Percentiles rank a stretch among this genome's conserved stretches.
Conservation (phyloP, 2,113 vertebrate genomes). For the Neoarius graeffei region DNA sequence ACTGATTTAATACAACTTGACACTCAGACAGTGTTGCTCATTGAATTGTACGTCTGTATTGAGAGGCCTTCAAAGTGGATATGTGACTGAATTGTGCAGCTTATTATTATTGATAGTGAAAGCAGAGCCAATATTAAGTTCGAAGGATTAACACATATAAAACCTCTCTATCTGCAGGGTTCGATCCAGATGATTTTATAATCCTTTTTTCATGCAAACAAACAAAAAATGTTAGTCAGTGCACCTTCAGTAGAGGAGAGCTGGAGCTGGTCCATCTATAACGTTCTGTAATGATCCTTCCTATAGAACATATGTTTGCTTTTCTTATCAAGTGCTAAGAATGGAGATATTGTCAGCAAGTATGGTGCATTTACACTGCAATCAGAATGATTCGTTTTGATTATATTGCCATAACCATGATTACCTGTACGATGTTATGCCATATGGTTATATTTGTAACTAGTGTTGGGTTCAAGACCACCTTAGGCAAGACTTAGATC, state of each 20-base stretch:
- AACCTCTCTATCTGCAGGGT: not conserved
- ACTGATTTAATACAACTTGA: not conserved
- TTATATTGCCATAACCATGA: not conserved
- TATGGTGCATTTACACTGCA: not conserved
- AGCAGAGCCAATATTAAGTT: not conserved
- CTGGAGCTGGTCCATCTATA: not conserved
- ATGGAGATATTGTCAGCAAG: not conserved
- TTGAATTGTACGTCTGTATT: not conserved
- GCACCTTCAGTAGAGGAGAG: not conserved
- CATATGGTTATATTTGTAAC: not conserved
- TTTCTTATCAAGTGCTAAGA: not conserved
- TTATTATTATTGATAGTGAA: not conserved
- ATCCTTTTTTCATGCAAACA: not conserved
- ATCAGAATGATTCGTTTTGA: not conserved
- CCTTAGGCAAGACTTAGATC: not conserved
- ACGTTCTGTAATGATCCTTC: not conserved
- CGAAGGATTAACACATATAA: not conserved
- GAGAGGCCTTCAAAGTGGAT: not conserved
- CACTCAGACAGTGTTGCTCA: not conserved
- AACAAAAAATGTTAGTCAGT: not conserved
- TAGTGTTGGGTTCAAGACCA: not conserved
- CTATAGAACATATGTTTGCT: not conserved
- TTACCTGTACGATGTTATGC: not conserved
- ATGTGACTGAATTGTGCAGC: not conserved
- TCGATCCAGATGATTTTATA: not conserved